A percentile compares a stretch with the other conserved stretches of the same genome.
Conservation (phyloP, 2,113 vertebrate genomes). For the Ammodytes marinus region DNA sequence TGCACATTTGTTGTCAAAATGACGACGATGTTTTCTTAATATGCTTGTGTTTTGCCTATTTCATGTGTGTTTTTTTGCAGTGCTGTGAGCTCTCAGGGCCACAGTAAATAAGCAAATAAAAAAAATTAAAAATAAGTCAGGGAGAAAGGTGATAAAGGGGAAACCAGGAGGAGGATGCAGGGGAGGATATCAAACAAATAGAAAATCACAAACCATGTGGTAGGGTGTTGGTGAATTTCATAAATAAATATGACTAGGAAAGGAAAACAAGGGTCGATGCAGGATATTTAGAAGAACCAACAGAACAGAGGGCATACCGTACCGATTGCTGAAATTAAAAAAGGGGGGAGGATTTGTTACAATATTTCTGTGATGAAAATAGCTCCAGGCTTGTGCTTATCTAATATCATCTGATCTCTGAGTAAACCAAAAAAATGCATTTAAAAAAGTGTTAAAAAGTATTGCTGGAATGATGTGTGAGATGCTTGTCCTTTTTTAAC, state of each 20-base stretch:
- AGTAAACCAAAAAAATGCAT: conserved; percentile 47
- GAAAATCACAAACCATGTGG: conserved; percentile 48
- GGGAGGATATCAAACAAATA: conserved; percentile 58
- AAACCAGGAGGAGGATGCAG: conserved; percentile 50
- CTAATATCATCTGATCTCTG: conserved; percentile 69
- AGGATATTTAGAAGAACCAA: conserved; percentile 40
- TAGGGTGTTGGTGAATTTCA: conserved; percentile 58
- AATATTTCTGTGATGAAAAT: conserved; percentile 65
- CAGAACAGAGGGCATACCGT: conserved; percentile 43
- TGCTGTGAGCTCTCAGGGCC: too few species aligned
- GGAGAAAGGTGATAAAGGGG: conserved; percentile 20
- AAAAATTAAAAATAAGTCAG: conserved; percentile 26
- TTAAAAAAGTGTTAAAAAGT: conserved; percentile 44
- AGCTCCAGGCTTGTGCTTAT: conserved; percentile 48
- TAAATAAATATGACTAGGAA: conserved; percentile 62
- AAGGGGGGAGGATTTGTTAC: conserved; percentile 36
- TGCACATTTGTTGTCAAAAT: too few species aligned
- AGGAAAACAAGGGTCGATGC: conserved; percentile 45
- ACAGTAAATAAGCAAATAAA: conserved; percentile 3
- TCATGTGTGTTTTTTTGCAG: too few species aligned
- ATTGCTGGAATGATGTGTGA: conserved; percentile 37
- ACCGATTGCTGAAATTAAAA: conserved; percentile 46
- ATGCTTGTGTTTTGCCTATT: too few species aligned
- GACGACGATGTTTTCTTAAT: too few species aligned
- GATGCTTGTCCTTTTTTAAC: conserved; percentile 2